Evolutionary conservation across 2,113 vertebrate genomes (phyloP).

Genomic region (Scalopus aquaticus): DNA sequence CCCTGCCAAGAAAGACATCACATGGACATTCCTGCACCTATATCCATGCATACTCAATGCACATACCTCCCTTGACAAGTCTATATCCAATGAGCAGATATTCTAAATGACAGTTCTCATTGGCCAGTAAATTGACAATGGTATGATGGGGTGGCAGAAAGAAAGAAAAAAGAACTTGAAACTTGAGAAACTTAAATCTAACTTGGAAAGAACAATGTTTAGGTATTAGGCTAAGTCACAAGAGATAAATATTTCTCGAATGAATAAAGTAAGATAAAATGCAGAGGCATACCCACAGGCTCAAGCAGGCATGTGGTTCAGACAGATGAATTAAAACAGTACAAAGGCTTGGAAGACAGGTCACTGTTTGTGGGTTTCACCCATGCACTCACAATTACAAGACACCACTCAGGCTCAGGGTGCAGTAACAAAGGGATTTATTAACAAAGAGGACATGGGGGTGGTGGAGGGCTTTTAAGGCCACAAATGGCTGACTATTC

Average conservation of each 20-base stretch:
- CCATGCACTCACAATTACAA: too few species aligned
- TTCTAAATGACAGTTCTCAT: neutral
- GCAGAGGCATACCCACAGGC: neutral
- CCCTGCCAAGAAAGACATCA: neutral
- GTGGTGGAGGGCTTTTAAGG: too few species aligned
- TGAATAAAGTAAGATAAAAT: neutral
- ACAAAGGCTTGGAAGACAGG: too few species aligned
- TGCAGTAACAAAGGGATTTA: too few species aligned
- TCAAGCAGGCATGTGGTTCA: neutral
- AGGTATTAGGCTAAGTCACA: neutral
- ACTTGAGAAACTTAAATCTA: neutral
- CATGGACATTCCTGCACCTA: rapidly evolving
- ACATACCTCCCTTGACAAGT: neutral
- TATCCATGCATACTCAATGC: neutral
- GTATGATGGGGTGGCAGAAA: neutral
- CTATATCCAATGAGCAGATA: neutral
- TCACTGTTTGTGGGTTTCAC: too few species aligned
- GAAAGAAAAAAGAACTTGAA: neutral
- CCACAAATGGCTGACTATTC: too few species aligned
- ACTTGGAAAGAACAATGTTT: neutral
- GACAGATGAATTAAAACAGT: neutral
- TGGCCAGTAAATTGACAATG: neutral
- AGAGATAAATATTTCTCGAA: neutral
- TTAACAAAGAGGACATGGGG: too few species aligned
- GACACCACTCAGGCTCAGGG: too few species aligned